Conservation (phyloP, 2,888 invertebrate species). For the Sturmia bella region DNA sequence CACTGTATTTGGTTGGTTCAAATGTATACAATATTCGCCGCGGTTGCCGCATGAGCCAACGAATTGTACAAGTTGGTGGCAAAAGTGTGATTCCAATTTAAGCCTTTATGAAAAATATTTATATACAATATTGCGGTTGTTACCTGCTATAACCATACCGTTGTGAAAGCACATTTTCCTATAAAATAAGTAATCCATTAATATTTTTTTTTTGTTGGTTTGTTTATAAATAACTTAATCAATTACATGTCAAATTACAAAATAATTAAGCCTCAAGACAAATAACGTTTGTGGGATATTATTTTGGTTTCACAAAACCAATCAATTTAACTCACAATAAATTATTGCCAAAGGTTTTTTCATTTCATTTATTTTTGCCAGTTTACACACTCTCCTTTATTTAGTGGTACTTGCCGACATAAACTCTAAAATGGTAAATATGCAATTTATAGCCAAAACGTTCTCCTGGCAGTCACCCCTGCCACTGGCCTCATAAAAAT, state of each 20-base stretch:
- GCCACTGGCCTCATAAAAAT: slow-evolving; percentile 2
- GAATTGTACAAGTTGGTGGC: too few relatives aligned
- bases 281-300: slow-evolving; percentile 32
- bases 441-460: slow-evolving; percentile 40
- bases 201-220: not conserved
- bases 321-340: slow-evolving; percentile 55
- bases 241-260: slow-evolving; percentile 49
- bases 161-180: not conserved
- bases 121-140: too few relatives aligned
- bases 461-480: slow-evolving; percentile 28
- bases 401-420: slow-evolving; percentile 3
- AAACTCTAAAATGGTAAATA: slow-evolving; percentile 38
- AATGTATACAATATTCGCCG: too few relatives aligned
- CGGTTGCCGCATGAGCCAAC: too few relatives aligned
- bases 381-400: slow-evolving; percentile 46
- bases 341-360: slow-evolving; percentile 22
- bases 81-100: too few relatives aligned
- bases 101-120: too few relatives aligned
- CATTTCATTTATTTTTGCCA: slow-evolving; percentile 21
- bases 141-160: not conserved
- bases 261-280: slow-evolving; percentile 55
- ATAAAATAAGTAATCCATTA: not conserved
- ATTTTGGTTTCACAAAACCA: slow-evolving; percentile 42
- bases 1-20: too few relatives aligned
- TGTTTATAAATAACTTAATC: slow-evolving; percentile 23